phyloP scores from a whole-genome alignment of 2,797 vertebrate genomes.

The Semaprochilodus insignis region DNA sequence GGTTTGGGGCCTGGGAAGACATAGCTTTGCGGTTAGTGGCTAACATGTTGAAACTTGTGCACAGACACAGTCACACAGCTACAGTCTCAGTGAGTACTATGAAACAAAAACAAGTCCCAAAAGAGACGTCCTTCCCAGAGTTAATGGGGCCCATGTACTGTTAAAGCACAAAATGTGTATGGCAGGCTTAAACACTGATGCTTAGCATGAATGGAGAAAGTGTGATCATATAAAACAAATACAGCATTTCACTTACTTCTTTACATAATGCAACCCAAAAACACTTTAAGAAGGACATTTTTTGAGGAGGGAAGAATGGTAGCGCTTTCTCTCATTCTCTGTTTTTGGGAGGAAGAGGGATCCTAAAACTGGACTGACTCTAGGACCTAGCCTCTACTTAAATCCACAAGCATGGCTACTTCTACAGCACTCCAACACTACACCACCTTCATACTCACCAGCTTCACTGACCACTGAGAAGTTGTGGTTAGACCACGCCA shows the following conservation, averaged over 20 bases:
- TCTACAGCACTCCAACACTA: conserved; percentile 35
- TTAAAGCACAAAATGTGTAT: neutral
- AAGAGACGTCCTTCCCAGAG: conserved; percentile 50
- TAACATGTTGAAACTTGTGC: conserved; percentile 18
- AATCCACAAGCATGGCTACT: conserved; percentile 48
- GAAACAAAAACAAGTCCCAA: neutral
- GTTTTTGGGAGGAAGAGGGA: neutral
- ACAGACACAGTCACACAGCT: conserved; percentile 3
- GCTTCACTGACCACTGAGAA: conserved; percentile 93
- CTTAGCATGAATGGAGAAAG: neutral
- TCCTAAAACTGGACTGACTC: conserved; percentile 22
- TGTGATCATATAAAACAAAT: neutral
- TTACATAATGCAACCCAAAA: conserved; percentile 21
- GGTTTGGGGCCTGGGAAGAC: conserved; percentile 85
- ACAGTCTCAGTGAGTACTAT: neutral
- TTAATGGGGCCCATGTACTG: conserved; percentile 18
- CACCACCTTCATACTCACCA: conserved; percentile 80
- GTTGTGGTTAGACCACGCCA: conserved; percentile 83
- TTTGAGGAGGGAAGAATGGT: neutral
- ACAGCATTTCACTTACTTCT: neutral
- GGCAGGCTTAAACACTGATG: no score
- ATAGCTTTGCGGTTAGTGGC: conserved; percentile 38
- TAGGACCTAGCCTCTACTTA: conserved; percentile 16
- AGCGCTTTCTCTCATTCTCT: neutral
- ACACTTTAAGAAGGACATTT: conserved; percentile 34